Base-by-base conservation (phyloP, 2,888 invertebrate genomes). In the Lasioglossum oenotherae region DNA sequence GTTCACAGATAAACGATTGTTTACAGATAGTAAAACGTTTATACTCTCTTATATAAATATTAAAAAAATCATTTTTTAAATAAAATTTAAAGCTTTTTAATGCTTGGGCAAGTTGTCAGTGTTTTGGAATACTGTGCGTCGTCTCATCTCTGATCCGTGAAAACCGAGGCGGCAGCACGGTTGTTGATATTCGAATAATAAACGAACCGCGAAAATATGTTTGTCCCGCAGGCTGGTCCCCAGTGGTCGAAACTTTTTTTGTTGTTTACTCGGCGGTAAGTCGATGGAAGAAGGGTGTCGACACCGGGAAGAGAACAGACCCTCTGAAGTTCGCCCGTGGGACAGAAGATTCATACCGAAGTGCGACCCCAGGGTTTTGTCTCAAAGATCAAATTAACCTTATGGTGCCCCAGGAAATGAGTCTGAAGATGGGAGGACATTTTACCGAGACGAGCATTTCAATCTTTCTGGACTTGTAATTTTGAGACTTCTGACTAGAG, bases 141-240 rank as follows among this genome's bases (percentile, higher is more conserved):
- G 31, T 31, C 76, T 60, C 16, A 31, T 75, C 46, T 27, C 31
- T 57, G 35, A 14, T 53, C 16, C 67, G 49, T n/a, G 27, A 46
- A 74, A 35, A 27, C 41, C 4, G 27, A 31, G 6, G 38, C 60
- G 44, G 44, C 14, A 27, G 10, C 16, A 38, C n/a, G 80, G 71
- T 81, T 69, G 60, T 31, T 76, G 72, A 74, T 89, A 91, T 87
- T 90, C 89, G 93, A 94, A 93, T 94, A 94, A 92, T 93, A 93
- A 93, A 94, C 93, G 93, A 94, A 93, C 93, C 93, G 93, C 87
- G 89, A 93, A 93, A 93, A 93, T 91, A 90, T 90, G 89, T 89
- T 91, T 90, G 88, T 88, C 89, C 87, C 83, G 71, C 72, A n/a
- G 83, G 75, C 74, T 44, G 46, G 75, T 90, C 92, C 91, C 91